Base-by-base conservation (phyloP, 2,113 vertebrate species). In the Salvelinus namaycush region DNA sequence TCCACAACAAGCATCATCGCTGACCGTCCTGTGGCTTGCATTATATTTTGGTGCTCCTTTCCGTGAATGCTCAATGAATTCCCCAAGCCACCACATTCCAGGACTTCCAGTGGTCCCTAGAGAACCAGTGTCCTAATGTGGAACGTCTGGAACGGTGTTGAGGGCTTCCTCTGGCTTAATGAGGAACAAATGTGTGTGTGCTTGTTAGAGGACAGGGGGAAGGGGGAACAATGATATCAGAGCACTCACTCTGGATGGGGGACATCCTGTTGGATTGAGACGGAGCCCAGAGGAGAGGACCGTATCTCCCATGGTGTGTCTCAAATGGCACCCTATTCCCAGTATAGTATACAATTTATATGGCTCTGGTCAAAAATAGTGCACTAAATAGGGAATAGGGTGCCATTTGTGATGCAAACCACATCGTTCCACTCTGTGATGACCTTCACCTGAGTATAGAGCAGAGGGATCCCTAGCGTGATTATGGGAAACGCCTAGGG, bases 211-310 rank as follows among this genome's bases (percentile, higher is more conserved):
- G 86, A 87, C 84, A 88, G 81, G 31, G 64, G 87, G 77, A 69
- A 4, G 24, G 60, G 81, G 87, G 83, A 92, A 91, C 91, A 91
- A 92, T 88, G 81, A 85, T 81, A 86, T 89, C 85, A 87, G 81
- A 26, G 6, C 77, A 87, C 78, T 77, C 71, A 12, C 72, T 79
- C 81, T 2, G 70, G 65, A 60, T 44, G 57, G 79, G 7, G 68
- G 77, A 84, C 81, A 87, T 93, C 88, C 89, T 90, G 85, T 79
- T 70, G 39, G 49, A 31, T 26, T 67, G 74, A 79, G 78, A 81
- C 75, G 72, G 78, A 39, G 8, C 20, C 31, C 20, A 67, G 22
- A 34, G 16, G 49, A 74, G 59, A 84, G 76, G 74, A 72, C 75
- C 60, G 78, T 68, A 54, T 66, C 70, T 76, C 51, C 26, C 44